These are phyloP conservation scores for Gallinago paraguaiae DNA, from an alignment of 2,113 vertebrate genomes.

Conservation along the genomic window DNA sequence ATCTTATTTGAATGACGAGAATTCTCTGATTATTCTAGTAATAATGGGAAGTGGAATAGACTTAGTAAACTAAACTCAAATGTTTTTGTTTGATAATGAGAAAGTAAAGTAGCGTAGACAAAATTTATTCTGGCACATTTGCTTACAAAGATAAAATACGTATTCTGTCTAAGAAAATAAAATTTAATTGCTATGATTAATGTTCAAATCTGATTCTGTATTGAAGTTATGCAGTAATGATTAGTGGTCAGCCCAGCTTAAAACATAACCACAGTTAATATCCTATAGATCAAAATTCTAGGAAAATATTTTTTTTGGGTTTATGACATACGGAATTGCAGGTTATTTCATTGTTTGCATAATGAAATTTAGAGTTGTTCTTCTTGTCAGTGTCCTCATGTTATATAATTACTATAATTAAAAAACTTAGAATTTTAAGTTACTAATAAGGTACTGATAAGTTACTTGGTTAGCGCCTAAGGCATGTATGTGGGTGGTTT, in stretches of 20 bases:
- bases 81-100: conserved; percentile 35
- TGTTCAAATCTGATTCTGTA: not conserved
- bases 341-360: not conserved
- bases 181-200: conserved; percentile 22
- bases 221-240: not conserved
- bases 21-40: not conserved
- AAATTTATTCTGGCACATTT: conserved; percentile 43
- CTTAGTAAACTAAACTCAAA: not conserved
- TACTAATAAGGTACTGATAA: not conserved
- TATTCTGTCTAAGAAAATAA: conserved; percentile 24
- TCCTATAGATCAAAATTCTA: not conserved
- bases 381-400: not conserved
- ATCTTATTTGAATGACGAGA: conserved; percentile 36
- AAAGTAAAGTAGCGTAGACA: not conserved
- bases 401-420: not conserved
- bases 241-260: not conserved
- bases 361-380: not conserved
- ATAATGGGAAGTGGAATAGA: not conserved
- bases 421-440: not conserved
- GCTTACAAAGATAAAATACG: not conserved
- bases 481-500: not conserved
- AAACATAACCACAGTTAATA: not conserved
- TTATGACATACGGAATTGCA: not conserved
- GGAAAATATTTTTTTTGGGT: conserved; percentile 9
- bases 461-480: not conserved